Evolutionary conservation across 1,140 invertebrate genomes (phyloP).

Genomic region (Drosophila willistoni): DNA sequence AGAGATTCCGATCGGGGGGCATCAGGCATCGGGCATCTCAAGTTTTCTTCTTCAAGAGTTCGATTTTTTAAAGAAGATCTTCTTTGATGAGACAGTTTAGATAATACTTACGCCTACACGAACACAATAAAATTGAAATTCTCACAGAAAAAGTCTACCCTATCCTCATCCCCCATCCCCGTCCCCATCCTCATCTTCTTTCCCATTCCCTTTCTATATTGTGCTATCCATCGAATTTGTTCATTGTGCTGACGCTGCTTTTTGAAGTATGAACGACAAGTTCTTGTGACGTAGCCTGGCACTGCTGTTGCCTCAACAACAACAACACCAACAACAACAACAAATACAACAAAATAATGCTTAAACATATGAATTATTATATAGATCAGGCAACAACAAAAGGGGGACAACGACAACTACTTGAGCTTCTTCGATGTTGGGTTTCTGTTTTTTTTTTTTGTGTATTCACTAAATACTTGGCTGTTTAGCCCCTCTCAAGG

Average conservation of each 20-base stretch:
- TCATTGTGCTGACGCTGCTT: constrained; percentile 69
- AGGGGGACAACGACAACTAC: constrained; percentile 52
- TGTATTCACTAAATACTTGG: constrained; percentile 66
- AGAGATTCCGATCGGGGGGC: background rate
- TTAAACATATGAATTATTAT: constrained; percentile 75
- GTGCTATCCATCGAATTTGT: constrained; percentile 28
- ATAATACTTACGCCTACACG: constrained; percentile 30
- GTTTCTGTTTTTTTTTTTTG: constrained; percentile 42
- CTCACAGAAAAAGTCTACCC: constrained; percentile 31
- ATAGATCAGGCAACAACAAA: constrained; percentile 59
- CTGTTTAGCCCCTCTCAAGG: constrained; percentile 45
- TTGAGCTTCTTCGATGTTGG: constrained; percentile 48
- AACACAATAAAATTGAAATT: constrained; percentile 22
- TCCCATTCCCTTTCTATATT: constrained; percentile 3
- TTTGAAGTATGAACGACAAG: constrained; percentile 67
- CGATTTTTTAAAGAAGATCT: constrained; percentile 28
- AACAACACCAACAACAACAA: background rate
- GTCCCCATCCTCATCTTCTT: too few species aligned
- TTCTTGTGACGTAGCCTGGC: constrained; percentile 48
- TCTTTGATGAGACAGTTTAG: constrained; percentile 27
- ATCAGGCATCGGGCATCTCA: constrained; percentile 23
- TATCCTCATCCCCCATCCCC: constrained; percentile 9
- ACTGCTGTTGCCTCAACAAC: constrained; percentile 30
- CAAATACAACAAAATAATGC: constrained; percentile 42
- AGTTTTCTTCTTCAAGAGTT: constrained; percentile 34